phyloP scores from a whole-genome alignment of 2,888 invertebrate species.

The Xanthostigma xanthostigma region DNA sequence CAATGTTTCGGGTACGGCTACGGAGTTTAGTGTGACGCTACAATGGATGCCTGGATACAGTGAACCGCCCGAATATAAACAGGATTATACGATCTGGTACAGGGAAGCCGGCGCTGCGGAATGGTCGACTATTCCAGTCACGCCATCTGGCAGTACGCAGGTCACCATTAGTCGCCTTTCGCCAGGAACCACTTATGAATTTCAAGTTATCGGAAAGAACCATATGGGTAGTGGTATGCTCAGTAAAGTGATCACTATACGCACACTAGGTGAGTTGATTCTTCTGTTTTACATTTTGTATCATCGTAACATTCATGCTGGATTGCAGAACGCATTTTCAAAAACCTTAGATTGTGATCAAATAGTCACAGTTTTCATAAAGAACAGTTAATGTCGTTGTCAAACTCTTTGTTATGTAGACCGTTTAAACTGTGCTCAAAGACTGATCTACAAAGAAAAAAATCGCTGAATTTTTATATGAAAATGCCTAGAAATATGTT shows the following conservation, averaged over 20 bases:
- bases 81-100: constrained; percentile 92
- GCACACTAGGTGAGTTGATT: constrained; percentile 63
- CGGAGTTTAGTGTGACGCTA: constrained; percentile 79
- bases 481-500: too few relatives aligned
- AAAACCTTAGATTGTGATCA: too few relatives aligned
- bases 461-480: too few relatives aligned
- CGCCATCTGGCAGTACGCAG: constrained; percentile 78
- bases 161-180: constrained; percentile 82
- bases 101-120: constrained; percentile 74
- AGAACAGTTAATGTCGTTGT: too few relatives aligned
- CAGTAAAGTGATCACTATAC: constrained; percentile 81
- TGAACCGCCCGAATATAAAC: constrained; percentile 88
- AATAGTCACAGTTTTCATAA: too few relatives aligned
- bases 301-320: constrained; percentile 11
- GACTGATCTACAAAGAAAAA: too few relatives aligned
- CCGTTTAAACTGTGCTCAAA: too few relatives aligned
- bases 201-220: constrained; percentile 91
- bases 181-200: constrained; percentile 87
- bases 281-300: constrained; percentile 3
- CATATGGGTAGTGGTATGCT: constrained; percentile 90
- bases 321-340: not conserved
- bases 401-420: too few relatives aligned
- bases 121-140: constrained; percentile 88
- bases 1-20: constrained; percentile 81
- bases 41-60: constrained; percentile 92